These are phyloP conservation scores for Hippolais icterina DNA, from an alignment of 2,113 vertebrate species.

Conservation along the genomic window DNA sequence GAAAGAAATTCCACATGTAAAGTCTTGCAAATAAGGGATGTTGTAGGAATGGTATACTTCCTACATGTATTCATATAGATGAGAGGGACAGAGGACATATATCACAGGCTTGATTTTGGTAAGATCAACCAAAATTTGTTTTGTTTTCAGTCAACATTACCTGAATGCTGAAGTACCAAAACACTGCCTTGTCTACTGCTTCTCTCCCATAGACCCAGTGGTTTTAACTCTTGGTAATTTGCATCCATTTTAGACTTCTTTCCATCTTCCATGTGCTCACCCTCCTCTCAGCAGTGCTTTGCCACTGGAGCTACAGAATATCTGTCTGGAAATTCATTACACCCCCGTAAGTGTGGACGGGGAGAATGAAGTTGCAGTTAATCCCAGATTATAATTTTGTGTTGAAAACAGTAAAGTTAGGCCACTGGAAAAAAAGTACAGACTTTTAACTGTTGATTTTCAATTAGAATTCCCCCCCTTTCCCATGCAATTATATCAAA, in stretches of 20 bases:
- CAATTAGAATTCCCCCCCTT: background rate
- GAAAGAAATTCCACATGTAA: background rate
- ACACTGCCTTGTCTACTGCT: background rate
- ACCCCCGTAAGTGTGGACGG: fast-evolving
- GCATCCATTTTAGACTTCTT: background rate
- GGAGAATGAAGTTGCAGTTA: background rate
- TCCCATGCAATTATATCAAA: background rate
- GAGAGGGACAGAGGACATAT: background rate
- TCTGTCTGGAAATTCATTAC: background rate
- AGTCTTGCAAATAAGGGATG: background rate
- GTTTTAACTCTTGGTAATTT: background rate
- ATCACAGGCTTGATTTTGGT: background rate
- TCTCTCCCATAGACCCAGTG: background rate
- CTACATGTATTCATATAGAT: background rate
- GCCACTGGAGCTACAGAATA: background rate
- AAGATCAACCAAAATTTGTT: background rate
- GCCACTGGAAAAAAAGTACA: background rate
- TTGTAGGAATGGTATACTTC: background rate
- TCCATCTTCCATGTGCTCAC: background rate
- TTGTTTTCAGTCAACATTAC: background rate
- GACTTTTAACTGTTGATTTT: background rate
- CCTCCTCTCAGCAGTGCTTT: background rate
- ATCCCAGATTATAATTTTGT: background rate
- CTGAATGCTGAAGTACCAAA: background rate
- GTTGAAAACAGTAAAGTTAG: background rate